Percentiles rank a stretch among this genome's conserved stretches.
Evolutionary conservation across 2,113 vertebrate genomes (phyloP).

Genomic region (Corythornis madagascariensis): DNA sequence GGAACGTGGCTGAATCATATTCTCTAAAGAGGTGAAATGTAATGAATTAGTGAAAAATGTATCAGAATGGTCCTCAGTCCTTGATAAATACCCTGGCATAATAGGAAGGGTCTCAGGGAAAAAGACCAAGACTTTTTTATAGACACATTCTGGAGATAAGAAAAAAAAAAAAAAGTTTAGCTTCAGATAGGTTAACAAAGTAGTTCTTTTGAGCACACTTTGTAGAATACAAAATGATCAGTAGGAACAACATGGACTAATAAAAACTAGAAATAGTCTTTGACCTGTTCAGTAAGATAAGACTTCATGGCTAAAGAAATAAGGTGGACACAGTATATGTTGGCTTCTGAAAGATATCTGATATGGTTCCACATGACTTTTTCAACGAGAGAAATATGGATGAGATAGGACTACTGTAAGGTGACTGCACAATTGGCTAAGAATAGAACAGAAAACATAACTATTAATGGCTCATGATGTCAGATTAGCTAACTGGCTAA

Average conservation of each 20-base stretch:
- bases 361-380: constrained; percentile 26
- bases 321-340: background rate
- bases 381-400: constrained; percentile 1
- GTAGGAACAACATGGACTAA: background rate
- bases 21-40: background rate
- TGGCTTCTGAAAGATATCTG: constrained; percentile 7
- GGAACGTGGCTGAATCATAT: background rate
- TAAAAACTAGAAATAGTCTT: background rate
- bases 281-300: background rate
- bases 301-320: background rate
- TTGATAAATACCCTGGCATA: background rate
- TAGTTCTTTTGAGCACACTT: background rate
- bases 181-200: background rate
- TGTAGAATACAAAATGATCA: background rate
- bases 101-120: background rate
- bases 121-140: background rate
- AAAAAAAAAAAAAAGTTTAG: background rate
- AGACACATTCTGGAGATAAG: background rate
- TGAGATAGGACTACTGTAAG: constrained; percentile 28
- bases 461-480: constrained; percentile 66
- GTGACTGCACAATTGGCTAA: constrained; percentile 53
- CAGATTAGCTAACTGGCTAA: constrained; percentile 51
- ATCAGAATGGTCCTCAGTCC: background rate
- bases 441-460: constrained; percentile 52
- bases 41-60: background rate